These are phyloP conservation scores for Ophonus ardosiacus DNA, from an alignment of 2,888 invertebrate species.

Conservation along the genomic window DNA sequence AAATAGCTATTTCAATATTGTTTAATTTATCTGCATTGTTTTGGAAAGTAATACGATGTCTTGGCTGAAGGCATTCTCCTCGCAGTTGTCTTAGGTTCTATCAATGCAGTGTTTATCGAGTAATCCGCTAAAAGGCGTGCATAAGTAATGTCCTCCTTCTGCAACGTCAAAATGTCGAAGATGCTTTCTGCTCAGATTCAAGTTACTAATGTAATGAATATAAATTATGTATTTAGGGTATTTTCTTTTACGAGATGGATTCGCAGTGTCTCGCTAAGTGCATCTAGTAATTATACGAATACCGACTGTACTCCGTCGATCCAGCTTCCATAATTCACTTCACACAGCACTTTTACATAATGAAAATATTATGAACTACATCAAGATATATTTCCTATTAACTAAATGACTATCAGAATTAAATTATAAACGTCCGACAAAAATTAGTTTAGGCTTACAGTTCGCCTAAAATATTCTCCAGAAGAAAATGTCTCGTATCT, in stretches of 20 bases:
- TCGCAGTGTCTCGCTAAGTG: slow-evolving; percentile 32
- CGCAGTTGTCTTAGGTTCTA: not conserved
- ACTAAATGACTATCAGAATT: not conserved
- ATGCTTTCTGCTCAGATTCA: slow-evolving; percentile 22
- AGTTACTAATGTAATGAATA: slow-evolving; percentile 41
- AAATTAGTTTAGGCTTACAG: not conserved
- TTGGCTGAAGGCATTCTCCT: not conserved
- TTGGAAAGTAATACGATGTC: not conserved
- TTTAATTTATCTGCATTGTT: not conserved
- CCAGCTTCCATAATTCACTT: not conserved
- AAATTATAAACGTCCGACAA: not conserved
- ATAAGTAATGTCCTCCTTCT: slow-evolving; percentile 10
- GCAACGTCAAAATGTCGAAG: slow-evolving; percentile 18
- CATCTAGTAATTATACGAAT: slow-evolving; percentile 19
- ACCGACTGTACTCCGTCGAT: slow-evolving; percentile 2
- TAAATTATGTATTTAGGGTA: slow-evolving; percentile 56
- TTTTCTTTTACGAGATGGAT: slow-evolving; percentile 40
- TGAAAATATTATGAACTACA: slow-evolving; percentile 28
- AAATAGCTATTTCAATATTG: not conserved
- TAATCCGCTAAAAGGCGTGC: slow-evolving; percentile 16
- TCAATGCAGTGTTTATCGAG: slow-evolving; percentile 13
- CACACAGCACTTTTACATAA: slow-evolving; percentile 25
- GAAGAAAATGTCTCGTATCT: no score
- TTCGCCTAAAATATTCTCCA: not conserved
- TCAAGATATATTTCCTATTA: slow-evolving; percentile 5